Conservation (phyloP, 37 sponge, comb jelly and placozoan species). For the Oopsacas minuta region DNA sequence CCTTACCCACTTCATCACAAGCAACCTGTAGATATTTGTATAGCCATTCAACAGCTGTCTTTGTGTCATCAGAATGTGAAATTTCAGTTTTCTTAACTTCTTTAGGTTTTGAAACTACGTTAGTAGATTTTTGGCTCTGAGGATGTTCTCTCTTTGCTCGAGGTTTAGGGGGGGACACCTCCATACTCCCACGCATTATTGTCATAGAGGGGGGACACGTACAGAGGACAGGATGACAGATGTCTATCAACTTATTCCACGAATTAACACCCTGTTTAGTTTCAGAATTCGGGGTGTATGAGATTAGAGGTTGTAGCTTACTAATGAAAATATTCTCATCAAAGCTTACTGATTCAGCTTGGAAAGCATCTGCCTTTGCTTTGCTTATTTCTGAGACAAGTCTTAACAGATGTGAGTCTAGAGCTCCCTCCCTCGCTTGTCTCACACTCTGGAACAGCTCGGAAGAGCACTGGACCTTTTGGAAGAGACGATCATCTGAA, state of each 20-base stretch:
- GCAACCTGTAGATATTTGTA: neutral
- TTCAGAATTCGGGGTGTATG: neutral
- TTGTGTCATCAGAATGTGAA: neutral
- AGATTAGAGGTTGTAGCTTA: neutral
- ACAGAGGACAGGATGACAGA: neutral
- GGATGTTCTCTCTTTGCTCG: neutral
- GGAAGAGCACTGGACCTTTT: neutral
- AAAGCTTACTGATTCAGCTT: neutral
- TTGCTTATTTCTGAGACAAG: neutral
- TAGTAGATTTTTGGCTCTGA: neutral
- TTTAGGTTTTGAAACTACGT: neutral
- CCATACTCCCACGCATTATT: neutral
- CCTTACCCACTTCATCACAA: neutral
- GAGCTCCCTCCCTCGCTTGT: neutral
- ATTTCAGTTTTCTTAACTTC: neutral
- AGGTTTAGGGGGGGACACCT: neutral
- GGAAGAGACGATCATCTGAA: constrained; percentile 8
- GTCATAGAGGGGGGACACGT: neutral
- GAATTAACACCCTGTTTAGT: neutral
- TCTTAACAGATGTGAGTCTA: neutral
- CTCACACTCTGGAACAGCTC: constrained; percentile 9
- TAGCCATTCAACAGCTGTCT: constrained; percentile 7
- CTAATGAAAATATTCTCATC: neutral
- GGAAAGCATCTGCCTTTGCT: neutral
- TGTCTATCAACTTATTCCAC: neutral